Percentiles rank a stretch among this genome's conserved stretches.
phyloP scores from a whole-genome alignment of 2,888 invertebrate species.

The Hirtodrosophila cameraria region DNA sequence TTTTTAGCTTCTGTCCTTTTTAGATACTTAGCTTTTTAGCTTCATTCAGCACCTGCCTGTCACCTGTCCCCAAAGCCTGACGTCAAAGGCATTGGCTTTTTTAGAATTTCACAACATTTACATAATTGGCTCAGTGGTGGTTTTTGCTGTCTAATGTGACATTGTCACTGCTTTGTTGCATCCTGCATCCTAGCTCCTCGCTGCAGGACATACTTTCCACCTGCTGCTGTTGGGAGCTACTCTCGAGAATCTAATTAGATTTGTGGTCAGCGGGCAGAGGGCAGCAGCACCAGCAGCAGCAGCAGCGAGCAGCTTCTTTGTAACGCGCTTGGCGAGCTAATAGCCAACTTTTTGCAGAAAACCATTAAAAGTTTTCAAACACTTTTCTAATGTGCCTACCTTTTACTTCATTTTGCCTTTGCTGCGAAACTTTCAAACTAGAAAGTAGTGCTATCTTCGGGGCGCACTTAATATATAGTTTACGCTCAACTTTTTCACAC shows the following conservation, averaged over 20 bases:
- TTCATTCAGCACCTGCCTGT: too few relatives aligned
- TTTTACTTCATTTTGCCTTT: conserved; percentile 1
- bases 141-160: conserved; percentile 35
- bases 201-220: not conserved
- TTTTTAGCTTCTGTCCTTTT: not conserved
- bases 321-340: conserved; percentile 35
- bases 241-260: conserved; percentile 41
- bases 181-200: conserved; percentile 1
- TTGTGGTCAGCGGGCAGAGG: conserved; percentile 41
- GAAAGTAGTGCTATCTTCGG: too few relatives aligned
- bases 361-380: conserved; percentile 57
- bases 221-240: not conserved
- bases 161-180: conserved; percentile 18
- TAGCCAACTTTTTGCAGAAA: conserved; percentile 43
- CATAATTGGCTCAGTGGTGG: conserved; percentile 72
- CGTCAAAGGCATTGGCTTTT: conserved; percentile 50
- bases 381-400: conserved; percentile 46
- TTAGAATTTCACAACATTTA: conserved; percentile 47
- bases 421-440: not conserved
- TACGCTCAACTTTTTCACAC: too few relatives aligned
- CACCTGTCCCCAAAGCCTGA: too few relatives aligned
- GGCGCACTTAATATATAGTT: too few relatives aligned
- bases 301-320: conserved; percentile 48
- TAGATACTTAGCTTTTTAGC: too few relatives aligned
- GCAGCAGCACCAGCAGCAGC: too few relatives aligned